Conservation (phyloP, 2,888 invertebrate genomes). For the Xestia sexstrigata region DNA sequence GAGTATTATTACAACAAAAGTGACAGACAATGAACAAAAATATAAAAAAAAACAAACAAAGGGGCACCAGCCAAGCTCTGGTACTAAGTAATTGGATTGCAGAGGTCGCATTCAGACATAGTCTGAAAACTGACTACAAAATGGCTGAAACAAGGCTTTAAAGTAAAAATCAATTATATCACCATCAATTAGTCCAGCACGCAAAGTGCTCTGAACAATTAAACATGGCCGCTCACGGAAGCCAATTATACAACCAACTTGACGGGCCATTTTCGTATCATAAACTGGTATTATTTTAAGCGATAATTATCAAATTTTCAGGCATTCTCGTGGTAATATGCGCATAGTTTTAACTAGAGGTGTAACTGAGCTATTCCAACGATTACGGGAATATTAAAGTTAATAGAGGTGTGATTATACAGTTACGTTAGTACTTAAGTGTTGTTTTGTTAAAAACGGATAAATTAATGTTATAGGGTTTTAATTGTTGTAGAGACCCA, state of each 20-base stretch:
- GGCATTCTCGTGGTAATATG: constrained; percentile 2
- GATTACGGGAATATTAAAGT: constrained; percentile 31
- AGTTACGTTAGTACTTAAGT: constrained; percentile 7
- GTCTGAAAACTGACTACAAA: not conserved
- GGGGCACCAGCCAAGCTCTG: not conserved
- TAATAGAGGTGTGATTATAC: constrained; percentile 44
- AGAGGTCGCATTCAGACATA: not conserved
- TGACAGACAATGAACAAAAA: not conserved
- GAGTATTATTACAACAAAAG: not conserved
- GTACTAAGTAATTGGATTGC: not conserved
- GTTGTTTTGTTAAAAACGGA: constrained; percentile 35
- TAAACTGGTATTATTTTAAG: constrained; percentile 36
- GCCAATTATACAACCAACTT: constrained; percentile 27
- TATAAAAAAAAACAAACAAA: not conserved
- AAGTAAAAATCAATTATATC: constrained; percentile 12
- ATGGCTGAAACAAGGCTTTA: not conserved
- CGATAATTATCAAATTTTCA: constrained; percentile 32
- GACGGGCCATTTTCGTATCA: constrained; percentile 40
- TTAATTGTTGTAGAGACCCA: not conserved
- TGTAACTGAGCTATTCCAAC: constrained; percentile 5
- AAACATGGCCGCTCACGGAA: constrained; percentile 28
- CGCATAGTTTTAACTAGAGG: constrained; percentile 40
- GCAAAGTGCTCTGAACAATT: constrained; percentile 39
- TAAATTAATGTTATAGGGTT: constrained; percentile 1
- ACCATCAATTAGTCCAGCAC: constrained; percentile 17